Conservation (phyloP, 2,113 vertebrate genomes). For the Callaeas wilsoni region DNA sequence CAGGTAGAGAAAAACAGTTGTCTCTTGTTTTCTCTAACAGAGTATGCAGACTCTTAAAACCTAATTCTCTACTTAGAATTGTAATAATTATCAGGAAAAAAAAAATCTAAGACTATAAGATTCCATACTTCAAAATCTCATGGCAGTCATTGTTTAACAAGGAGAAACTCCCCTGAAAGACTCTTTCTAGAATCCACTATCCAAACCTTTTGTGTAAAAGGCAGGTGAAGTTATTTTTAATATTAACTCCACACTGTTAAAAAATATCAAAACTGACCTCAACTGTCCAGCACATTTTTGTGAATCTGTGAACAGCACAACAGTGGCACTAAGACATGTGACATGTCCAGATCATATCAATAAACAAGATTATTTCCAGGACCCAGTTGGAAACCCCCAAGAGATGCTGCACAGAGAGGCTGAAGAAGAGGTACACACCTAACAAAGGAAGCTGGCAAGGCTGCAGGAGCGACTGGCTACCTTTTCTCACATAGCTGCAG, state of each 20-base stretch:
- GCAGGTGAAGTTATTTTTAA: neutral
- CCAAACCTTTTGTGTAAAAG: neutral
- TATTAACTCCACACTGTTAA: neutral
- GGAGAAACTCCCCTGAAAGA: neutral
- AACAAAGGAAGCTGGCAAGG: neutral
- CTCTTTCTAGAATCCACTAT: neutral
- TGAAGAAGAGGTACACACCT: neutral
- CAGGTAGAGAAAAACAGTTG: neutral
- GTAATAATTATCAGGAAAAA: neutral
- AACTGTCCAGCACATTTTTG: neutral
- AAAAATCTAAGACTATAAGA: rapidly evolving
- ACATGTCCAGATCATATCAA: neutral
- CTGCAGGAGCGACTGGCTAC: neutral
- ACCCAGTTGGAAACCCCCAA: neutral
- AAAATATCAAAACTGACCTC: neutral
- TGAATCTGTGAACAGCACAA: neutral
- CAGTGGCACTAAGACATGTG: neutral
- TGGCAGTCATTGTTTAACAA: neutral
- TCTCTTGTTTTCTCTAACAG: neutral
- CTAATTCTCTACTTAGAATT: neutral
- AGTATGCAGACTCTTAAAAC: neutral
- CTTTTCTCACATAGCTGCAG: neutral
- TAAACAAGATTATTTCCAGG: neutral
- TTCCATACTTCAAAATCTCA: neutral
- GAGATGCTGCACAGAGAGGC: neutral